Evolutionary conservation across 2,888 invertebrate genomes (phyloP), one percentile per base, ranked within the genome.

Genomic region (Cabera pusaria): DNA sequence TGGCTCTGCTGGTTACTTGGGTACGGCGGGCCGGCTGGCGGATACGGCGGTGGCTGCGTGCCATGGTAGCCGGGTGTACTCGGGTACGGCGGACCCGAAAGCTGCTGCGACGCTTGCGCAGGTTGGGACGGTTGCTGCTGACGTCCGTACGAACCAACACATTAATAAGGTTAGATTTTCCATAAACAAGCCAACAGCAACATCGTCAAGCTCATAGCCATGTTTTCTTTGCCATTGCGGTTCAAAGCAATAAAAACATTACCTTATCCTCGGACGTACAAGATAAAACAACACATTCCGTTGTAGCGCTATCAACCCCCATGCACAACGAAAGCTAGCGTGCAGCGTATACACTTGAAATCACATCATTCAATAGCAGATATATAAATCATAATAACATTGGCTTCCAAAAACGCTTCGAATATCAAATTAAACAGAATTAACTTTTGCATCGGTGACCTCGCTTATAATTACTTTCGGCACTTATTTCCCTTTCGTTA

Each of bases 131-230:
- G 82, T 87, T 88, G 88, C 87, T 89, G 88, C 88, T 88, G 87
- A 87, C 88, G 88, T 88, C 88, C 88, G 87, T 88, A 88, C 88
- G 88, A 79, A 88, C 87, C 88, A 88, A 88, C 85, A 88, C 88
- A 88, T 88, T 88, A 88, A 87, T 87, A 86, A 88, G 88, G 88
- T 88, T 88, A 88, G 88, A 87, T 88, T 88, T 87, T 88, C 87
- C 85, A 81, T 86, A 72, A 79, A 62, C 68, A 85, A 85, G 81
- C 85, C 75, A 79, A 75, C 72, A 88, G 87, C 87, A 87, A 88
- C 73, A 65, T 62, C 64, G 64, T 67, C 42, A 83, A 86, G 86
- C 83, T 75, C 65, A 75, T 81, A 87, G 87, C 86, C 81, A 87
- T 73, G 62, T 36, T 35, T 64, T 69, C 64, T 68, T 72, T 77